These are phyloP conservation scores for Myiozetetes cayanensis DNA, from an alignment of 2,113 vertebrate genomes.

Conservation along the genomic window DNA sequence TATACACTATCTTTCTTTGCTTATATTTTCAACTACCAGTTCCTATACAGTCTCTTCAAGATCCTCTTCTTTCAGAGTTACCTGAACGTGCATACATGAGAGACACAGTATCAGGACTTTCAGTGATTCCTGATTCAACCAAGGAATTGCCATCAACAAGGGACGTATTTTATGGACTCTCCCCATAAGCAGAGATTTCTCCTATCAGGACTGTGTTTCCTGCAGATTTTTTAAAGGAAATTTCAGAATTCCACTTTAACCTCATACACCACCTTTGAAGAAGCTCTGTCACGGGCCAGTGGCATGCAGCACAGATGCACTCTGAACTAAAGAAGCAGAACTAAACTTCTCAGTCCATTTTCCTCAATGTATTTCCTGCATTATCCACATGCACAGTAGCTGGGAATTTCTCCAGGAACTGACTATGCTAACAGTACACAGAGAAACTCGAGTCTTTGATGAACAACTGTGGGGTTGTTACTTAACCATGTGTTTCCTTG, in stretches of 20 bases:
- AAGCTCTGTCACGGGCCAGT: background rate
- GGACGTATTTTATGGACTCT: background rate
- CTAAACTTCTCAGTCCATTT: background rate
- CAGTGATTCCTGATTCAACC: background rate
- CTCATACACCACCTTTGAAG: background rate
- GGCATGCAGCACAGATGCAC: background rate
- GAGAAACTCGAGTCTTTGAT: background rate
- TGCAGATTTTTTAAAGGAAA: background rate
- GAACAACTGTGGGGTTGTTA: background rate
- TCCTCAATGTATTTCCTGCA: background rate
- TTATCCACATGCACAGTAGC: background rate
- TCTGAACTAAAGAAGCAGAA: background rate
- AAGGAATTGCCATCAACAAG: background rate
- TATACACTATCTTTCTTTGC: background rate
- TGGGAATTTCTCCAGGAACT: background rate
- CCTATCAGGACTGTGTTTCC: background rate
- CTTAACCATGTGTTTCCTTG: background rate
- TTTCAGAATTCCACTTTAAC: background rate
- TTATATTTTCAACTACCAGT: background rate
- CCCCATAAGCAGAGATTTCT: background rate
- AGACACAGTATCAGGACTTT: background rate
- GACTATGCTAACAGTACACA: too few species aligned
- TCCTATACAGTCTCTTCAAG: background rate
- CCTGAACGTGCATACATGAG: background rate
- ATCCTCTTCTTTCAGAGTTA: background rate